These are phyloP conservation scores for Tyrophagus putrescentiae DNA, from an alignment of 1,140 invertebrate genomes.

Conservation along the genomic window DNA sequence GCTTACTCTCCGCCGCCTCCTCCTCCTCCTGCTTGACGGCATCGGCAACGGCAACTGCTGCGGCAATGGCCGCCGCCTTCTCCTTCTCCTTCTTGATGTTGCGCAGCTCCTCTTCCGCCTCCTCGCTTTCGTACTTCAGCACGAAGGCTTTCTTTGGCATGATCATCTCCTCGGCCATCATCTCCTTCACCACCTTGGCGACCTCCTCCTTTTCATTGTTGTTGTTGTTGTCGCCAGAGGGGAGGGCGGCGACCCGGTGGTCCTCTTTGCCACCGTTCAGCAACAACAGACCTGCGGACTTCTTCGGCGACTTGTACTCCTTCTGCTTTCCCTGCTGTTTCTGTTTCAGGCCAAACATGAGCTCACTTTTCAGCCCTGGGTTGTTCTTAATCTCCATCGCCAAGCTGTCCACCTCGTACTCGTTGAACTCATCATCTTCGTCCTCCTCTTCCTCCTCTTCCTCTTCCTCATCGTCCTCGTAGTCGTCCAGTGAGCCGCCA, in stretches of 20 bases:
- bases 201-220: neutral
- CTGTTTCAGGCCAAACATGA: neutral
- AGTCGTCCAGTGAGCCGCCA: conserved; percentile 15
- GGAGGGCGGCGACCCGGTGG: neutral
- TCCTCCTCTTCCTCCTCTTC: conserved; percentile 7
- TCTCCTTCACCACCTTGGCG: neutral
- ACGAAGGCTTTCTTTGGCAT: conserved; percentile 18
- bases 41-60: too few species aligned
- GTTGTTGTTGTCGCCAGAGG: conserved; percentile 11
- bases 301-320: neutral
- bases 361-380: neutral
- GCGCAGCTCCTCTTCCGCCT: neutral
- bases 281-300: too few species aligned
- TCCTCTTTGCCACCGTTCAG: neutral
- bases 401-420: neutral
- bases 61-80: too few species aligned
- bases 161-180: neutral
- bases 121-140: conserved; percentile 16
- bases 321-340: neutral
- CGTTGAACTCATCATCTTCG: neutral
- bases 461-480: conserved; percentile 14
- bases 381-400: neutral
- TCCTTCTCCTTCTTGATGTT: conserved; percentile 1
- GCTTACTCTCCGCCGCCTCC: too few species aligned
- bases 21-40: too few species aligned